These are phyloP conservation scores for Diplodus sargus DNA, from an alignment of 2,797 vertebrate genomes.

Conservation along the genomic window DNA sequence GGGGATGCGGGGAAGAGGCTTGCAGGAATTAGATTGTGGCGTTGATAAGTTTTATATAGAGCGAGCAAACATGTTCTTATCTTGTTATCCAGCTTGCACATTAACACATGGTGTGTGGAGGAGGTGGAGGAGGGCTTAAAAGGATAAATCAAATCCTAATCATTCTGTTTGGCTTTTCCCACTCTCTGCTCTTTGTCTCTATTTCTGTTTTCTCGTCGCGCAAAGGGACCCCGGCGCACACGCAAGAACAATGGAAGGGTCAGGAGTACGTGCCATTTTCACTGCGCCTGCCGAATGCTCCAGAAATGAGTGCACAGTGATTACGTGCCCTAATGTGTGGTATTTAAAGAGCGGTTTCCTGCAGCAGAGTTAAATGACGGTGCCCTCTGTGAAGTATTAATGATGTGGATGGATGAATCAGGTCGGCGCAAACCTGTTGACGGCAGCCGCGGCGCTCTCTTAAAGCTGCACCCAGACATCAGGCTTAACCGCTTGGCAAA, in stretches of 20 bases:
- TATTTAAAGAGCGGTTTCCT: conserved; percentile 78
- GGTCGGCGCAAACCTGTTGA: conserved; percentile 74
- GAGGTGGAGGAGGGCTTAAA: conserved; percentile 71
- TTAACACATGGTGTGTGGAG: conserved; percentile 78
- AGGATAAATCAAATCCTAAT: conserved; percentile 78
- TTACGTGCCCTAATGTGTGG: conserved; percentile 73
- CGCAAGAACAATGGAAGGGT: conserved; percentile 71
- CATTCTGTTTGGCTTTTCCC: conserved; percentile 71
- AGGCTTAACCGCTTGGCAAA: conserved; percentile 83
- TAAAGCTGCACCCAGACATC: conserved; percentile 77
- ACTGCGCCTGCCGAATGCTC: conserved; percentile 71
- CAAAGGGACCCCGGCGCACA: conserved; percentile 48
- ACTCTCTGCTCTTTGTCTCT: conserved; percentile 74
- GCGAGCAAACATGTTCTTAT: conserved; percentile 85
- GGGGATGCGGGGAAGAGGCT: conserved; percentile 69
- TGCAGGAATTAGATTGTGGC: conserved; percentile 82
- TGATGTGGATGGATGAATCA: conserved; percentile 81
- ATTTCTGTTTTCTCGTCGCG: conserved; percentile 65
- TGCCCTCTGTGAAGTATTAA: conserved; percentile 82
- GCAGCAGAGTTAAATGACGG: conserved; percentile 76
- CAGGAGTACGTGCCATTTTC: conserved; percentile 73
- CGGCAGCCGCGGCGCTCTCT: conserved; percentile 62
- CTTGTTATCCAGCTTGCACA: conserved; percentile 84
- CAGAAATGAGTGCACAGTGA: conserved; percentile 73
- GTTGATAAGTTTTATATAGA: conserved; percentile 83